A percentile compares a stretch with the other conserved stretches of the same genome.
phyloP scores from a whole-genome alignment of 1,140 invertebrate genomes.

The Popillia japonica region DNA sequence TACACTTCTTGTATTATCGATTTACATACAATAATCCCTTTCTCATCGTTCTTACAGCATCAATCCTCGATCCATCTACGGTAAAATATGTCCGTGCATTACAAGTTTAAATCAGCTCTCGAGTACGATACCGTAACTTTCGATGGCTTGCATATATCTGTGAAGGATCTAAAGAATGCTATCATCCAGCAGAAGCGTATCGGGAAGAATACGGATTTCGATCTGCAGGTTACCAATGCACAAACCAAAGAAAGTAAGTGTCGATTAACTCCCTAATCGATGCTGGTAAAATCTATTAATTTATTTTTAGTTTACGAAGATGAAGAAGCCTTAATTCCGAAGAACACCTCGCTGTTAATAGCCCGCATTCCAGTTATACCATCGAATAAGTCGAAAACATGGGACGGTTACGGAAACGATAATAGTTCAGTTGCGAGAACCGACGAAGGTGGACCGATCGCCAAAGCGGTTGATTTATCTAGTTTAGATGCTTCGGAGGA shows the following conservation, averaged over 20 bases:
- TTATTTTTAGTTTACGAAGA: conserved; percentile 85
- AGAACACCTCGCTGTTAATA: conserved; percentile 97
- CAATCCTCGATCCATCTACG: not conserved
- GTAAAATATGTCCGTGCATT: conserved; percentile 89
- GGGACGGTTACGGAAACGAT: conserved; percentile 64
- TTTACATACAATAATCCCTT: not conserved
- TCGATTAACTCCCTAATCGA: too few species aligned
- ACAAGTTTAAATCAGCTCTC: conserved; percentile 96
- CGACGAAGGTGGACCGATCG: conserved; percentile 64
- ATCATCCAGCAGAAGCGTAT: conserved; percentile 96
- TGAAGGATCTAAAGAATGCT: conserved; percentile 91
- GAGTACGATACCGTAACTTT: conserved; percentile 96
- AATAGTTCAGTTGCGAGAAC: conserved; percentile 59
- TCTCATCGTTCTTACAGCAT: not conserved
- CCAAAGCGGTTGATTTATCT: conserved; percentile 81
- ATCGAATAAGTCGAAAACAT: conserved; percentile 77
- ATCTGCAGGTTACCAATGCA: conserved; percentile 95
- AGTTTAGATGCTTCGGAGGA: conserved; percentile 93
- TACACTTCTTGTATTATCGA: conserved; percentile 2
- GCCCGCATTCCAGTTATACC: conserved; percentile 85
- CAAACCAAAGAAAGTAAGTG: conserved; percentile 94
- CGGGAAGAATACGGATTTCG: conserved; percentile 93
- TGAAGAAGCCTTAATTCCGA: conserved; percentile 90
- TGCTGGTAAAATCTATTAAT: too few species aligned
- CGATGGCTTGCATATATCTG: conserved; percentile 95